Percentiles rank a stretch among this genome's conserved stretches.
Evolutionary conservation across 2,113 vertebrate genomes (phyloP).

Genomic region (Polyodon spathula): DNA sequence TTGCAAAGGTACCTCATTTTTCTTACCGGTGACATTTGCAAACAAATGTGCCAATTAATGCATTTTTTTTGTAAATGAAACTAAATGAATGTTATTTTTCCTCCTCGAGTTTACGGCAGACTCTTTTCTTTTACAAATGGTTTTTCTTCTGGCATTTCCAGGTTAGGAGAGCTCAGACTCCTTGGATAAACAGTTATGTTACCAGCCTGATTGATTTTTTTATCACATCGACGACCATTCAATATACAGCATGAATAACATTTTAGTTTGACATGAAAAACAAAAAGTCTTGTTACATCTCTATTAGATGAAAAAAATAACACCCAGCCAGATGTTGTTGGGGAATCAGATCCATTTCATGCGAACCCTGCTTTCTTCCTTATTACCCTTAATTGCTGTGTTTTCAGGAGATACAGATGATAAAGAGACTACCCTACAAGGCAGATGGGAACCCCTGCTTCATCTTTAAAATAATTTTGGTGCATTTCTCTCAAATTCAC

Average conservation of each 20-base stretch:
- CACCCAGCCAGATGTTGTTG: not conserved
- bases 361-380: not conserved
- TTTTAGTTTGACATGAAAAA: conserved; percentile 1
- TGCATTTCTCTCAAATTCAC: conserved; percentile 10
- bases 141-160: no score
- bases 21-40: no score
- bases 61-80: no score
- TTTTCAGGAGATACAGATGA: conserved; percentile 10
- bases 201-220: not conserved
- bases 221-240: not conserved
- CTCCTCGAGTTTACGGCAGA: no score
- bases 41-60: no score
- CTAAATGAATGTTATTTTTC: no score
- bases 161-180: no score
- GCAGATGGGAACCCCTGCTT: conserved; percentile 12
- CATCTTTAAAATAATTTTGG: conserved; percentile 13
- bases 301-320: not conserved
- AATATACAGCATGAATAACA: not conserved
- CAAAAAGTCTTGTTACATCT: conserved; percentile 1
- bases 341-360: not conserved
- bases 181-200: no score
- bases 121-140: no score
- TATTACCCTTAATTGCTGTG: conserved; percentile 14
- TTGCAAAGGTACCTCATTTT: no score
- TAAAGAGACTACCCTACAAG: conserved; percentile 9